Evolutionary conservation across 2,797 vertebrate species (phyloP).

Genomic region (Helarctos malayanus): DNA sequence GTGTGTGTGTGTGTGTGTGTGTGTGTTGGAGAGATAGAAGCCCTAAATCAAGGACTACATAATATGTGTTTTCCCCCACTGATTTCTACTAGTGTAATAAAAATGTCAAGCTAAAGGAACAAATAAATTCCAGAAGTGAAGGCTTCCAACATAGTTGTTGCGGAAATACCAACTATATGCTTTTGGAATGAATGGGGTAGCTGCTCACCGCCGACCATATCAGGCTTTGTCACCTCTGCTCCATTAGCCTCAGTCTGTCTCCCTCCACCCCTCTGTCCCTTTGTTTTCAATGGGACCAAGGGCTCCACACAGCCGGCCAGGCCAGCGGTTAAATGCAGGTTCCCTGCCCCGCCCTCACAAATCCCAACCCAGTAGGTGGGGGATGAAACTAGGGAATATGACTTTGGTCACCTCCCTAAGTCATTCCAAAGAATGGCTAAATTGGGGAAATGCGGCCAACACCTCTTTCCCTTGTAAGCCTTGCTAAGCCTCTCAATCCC

Average conservation of each 20-base stretch:
- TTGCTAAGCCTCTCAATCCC: not conserved
- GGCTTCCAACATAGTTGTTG: not conserved
- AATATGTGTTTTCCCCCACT: not conserved
- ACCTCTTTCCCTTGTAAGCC: not conserved
- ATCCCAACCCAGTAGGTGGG: not conserved
- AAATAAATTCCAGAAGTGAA: conserved; percentile 33
- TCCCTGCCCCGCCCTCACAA: not conserved
- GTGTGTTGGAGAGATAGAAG: not conserved
- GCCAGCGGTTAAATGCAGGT: no score
- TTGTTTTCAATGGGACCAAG: not conserved
- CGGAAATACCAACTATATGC: not conserved
- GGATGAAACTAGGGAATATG: not conserved
- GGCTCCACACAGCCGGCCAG: no score
- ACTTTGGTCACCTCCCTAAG: not conserved
- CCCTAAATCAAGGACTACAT: not conserved
- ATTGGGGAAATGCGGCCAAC: not conserved
- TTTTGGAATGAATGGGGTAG: not conserved
- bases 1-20: not conserved
- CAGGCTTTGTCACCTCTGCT: not conserved
- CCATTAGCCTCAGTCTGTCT: not conserved
- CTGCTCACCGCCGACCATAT: not conserved
- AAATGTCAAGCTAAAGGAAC: conserved; percentile 9
- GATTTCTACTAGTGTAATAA: not conserved
- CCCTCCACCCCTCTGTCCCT: no score
- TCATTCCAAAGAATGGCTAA: not conserved